Percentiles rank a stretch among this genome's conserved stretches.
Evolutionary conservation across 2,113 vertebrate species (phyloP).

Genomic region (Desmodus rotundus): DNA sequence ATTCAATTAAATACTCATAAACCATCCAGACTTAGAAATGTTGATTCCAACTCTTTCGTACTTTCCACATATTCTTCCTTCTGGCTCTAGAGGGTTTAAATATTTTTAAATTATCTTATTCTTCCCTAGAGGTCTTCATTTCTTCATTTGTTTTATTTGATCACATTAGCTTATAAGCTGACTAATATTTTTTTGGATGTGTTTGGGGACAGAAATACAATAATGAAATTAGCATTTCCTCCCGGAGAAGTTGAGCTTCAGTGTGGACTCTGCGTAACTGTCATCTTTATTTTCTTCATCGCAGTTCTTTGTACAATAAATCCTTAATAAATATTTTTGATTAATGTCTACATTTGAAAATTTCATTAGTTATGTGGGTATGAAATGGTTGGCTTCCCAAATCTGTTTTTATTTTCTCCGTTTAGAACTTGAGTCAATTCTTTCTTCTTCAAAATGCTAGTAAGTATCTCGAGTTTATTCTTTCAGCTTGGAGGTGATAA

Average conservation of each 20-base stretch:
- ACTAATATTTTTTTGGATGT: conserved; percentile 60
- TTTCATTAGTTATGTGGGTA: not conserved
- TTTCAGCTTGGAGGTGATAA: not conserved
- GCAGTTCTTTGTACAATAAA: not conserved
- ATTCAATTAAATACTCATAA: conserved; percentile 71
- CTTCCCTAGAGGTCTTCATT: conserved; percentile 57
- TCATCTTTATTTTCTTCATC: conserved; percentile 14
- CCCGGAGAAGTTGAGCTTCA: not conserved
- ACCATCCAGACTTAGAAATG: conserved; percentile 43
- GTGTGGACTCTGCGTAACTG: not conserved
- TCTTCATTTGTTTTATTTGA: conserved; percentile 73
- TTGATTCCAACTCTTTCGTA: conserved; percentile 45
- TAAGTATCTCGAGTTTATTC: not conserved
- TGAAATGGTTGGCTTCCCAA: conserved; percentile 5
- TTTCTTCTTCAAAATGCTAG: not conserved
- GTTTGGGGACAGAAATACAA: conserved; percentile 55
- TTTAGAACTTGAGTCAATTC: not conserved
- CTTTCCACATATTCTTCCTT: conserved; percentile 65
- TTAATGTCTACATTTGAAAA: conserved; percentile 25
- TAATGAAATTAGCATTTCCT: conserved; percentile 58
- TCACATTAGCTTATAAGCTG: conserved; percentile 65
- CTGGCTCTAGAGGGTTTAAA: conserved; percentile 66
- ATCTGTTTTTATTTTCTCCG: not conserved
- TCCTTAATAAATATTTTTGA: conserved; percentile 14
- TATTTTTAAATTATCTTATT: conserved; percentile 71